Base-by-base conservation (phyloP, 2,113 vertebrate genomes). In the Prietella phreatophila region DNA sequence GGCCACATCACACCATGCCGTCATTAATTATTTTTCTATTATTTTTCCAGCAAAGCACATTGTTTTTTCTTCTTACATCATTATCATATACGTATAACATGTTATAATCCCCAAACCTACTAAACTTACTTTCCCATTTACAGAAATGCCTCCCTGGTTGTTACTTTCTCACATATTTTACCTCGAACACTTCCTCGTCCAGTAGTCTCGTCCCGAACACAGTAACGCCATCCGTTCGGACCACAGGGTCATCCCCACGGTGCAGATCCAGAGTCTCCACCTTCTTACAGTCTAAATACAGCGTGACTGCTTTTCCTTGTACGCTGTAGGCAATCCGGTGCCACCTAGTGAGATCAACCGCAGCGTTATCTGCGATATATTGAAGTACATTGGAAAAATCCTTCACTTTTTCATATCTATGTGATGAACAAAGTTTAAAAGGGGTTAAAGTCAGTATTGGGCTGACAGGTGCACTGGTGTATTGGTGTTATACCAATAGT, bases 241-340 rank as follows among this genome's bases (percentile, higher is more conserved):
- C 85, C 0, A 93, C 47, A 6, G 94, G 93, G 15, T 80, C 87
- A 2, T 94, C 94, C 14, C 94, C 96, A 25, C 96, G 93, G 61
- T 89, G 89, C 61, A 96, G 88, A 15, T 95, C 94, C 30, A 95
- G 76, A 1, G 94, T 97, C 89, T 95, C 89, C 0, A 94, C 90
- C 86, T 89, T 94, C 50, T 95, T 92, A 86, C 98, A 99, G 92
- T 99, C 97, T 81, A 95, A 81, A 89, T 96, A 94, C 90, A 97
- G 91, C 0, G 96, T 96, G 55, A 96, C 95, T 2, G 85, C 91
- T 91, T 93, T 93, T 22, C 93, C 95, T 30, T 95, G 93, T 53
- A 99, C 93, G 0, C 96, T 97, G 92, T 96, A 93, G 0, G 96
- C 97, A 89, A 98, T 94, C 2, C 97, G 95, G 91, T 98, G 98